These are phyloP conservation scores for Micropterix aruncella DNA, from an alignment of 2,888 invertebrate genomes.

Conservation along the genomic window DNA sequence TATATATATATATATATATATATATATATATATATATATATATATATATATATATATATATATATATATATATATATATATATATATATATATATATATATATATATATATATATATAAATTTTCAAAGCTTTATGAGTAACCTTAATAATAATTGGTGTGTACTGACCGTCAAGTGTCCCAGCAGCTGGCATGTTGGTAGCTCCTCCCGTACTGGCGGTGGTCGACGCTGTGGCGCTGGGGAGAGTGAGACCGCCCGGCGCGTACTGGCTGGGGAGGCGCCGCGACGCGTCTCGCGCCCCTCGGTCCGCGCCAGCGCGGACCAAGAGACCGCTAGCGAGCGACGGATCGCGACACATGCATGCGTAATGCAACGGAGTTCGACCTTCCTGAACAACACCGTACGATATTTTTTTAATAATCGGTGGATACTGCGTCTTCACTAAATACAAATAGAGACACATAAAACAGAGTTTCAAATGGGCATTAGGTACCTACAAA, in stretches of 20 bases:
- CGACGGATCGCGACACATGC: constrained; percentile 59
- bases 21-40: neutral
- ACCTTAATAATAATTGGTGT: too few relatives aligned
- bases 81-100: too few relatives aligned
- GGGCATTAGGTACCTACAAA: too few relatives aligned
- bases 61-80: too few relatives aligned
- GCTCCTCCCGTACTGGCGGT: constrained; percentile 17
- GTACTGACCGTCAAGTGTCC: neutral
- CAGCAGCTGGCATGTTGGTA: neutral
- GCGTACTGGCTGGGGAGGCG: constrained; percentile 29
- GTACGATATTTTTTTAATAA: too few relatives aligned
- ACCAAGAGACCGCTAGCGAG: constrained; percentile 62
- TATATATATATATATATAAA: too few relatives aligned
- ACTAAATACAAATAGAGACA: too few relatives aligned
- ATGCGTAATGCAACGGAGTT: constrained; percentile 79
- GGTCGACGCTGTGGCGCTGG: constrained; percentile 17
- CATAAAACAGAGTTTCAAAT: too few relatives aligned
- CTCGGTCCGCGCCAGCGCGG: constrained; percentile 71
- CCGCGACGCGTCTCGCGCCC: constrained; percentile 59
- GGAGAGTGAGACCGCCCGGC: constrained; percentile 21
- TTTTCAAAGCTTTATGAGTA: too few relatives aligned
- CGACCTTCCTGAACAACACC: constrained; percentile 27
- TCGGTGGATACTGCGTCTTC: too few relatives aligned
- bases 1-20: neutral
- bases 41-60: too few relatives aligned